A percentile compares a stretch with the other conserved stretches of the same genome.
phyloP scores from a whole-genome alignment of 2,888 invertebrate species.

The Drymonia ruficornis region DNA sequence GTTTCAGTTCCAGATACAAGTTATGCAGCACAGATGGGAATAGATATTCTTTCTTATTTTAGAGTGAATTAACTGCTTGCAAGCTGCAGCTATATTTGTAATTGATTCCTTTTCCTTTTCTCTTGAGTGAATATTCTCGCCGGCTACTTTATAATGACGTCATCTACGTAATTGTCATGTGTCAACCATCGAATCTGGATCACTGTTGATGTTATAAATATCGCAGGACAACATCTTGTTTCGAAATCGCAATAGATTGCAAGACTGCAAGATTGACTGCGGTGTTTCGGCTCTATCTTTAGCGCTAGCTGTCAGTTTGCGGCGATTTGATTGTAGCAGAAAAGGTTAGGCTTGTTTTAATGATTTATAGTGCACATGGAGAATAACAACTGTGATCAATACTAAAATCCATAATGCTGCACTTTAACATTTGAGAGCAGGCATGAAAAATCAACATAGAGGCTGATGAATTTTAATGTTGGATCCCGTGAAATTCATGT shows the following conservation, averaged over 20 bases:
- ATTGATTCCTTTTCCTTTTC: neutral
- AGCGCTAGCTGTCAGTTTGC: too few relatives aligned
- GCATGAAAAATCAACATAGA: constrained; percentile 33
- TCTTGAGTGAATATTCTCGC: neutral
- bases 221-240: too few relatives aligned
- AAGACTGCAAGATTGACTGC: too few relatives aligned
- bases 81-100: neutral
- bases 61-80: neutral
- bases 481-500: constrained; percentile 58
- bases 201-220: neutral
- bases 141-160: too few relatives aligned
- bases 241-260: too few relatives aligned
- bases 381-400: constrained; percentile 24
- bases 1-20: constrained; percentile 31
- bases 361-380: neutral
- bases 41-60: constrained; percentile 1
- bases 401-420: constrained; percentile 33
- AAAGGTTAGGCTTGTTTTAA: too few relatives aligned
- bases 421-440: constrained; percentile 34
- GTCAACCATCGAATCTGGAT: neutral
- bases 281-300: too few relatives aligned
- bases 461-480: constrained; percentile 57
- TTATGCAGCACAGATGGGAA: neutral
- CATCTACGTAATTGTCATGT: neutral
- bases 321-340: too few relatives aligned